Evolutionary conservation across 1,140 invertebrate genomes (phyloP).

Genomic region (Heliconius hermathena): DNA sequence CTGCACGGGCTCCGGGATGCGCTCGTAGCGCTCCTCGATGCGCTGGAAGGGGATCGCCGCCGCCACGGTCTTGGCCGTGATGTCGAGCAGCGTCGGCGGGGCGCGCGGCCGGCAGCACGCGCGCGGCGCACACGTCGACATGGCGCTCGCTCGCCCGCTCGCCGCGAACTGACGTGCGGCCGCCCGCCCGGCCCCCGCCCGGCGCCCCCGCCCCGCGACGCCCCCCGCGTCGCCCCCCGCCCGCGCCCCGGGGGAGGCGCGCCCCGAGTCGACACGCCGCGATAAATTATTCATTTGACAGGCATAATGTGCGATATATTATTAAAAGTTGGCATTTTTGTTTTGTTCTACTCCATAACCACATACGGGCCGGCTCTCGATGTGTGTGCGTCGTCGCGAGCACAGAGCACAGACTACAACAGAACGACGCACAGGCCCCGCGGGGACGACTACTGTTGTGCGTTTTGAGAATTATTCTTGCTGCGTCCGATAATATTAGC

Average conservation of each 20-base stretch:
- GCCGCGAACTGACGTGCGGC: constrained; percentile 65
- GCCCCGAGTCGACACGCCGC: constrained; percentile 72
- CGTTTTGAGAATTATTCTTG: neutral
- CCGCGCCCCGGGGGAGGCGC: constrained; percentile 55
- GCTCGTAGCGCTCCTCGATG: constrained; percentile 92
- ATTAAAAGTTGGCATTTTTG: constrained; percentile 79
- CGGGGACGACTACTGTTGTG: neutral
- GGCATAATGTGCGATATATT: constrained; percentile 80
- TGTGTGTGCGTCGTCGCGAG: constrained; percentile 2
- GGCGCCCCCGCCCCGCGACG: constrained; percentile 30
- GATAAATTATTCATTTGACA: constrained; percentile 80
- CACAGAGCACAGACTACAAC: too few species aligned
- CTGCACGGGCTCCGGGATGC: constrained; percentile 94
- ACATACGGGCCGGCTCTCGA: constrained; percentile 6
- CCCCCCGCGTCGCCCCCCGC: constrained; percentile 35
- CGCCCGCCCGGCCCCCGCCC: constrained; percentile 34
- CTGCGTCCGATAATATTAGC: neutral
- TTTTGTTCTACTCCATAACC: constrained; percentile 32
- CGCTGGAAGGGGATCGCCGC: constrained; percentile 92
- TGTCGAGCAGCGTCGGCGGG: constrained; percentile 88
- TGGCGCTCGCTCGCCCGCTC: constrained; percentile 75
- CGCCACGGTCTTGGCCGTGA: constrained; percentile 91
- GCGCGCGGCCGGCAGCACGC: constrained; percentile 77
- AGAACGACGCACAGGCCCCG: neutral
- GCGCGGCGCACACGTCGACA: constrained; percentile 79